phyloP scores from a whole-genome alignment of 2,888 invertebrate genomes.

The Drosophila phalerata region DNA sequence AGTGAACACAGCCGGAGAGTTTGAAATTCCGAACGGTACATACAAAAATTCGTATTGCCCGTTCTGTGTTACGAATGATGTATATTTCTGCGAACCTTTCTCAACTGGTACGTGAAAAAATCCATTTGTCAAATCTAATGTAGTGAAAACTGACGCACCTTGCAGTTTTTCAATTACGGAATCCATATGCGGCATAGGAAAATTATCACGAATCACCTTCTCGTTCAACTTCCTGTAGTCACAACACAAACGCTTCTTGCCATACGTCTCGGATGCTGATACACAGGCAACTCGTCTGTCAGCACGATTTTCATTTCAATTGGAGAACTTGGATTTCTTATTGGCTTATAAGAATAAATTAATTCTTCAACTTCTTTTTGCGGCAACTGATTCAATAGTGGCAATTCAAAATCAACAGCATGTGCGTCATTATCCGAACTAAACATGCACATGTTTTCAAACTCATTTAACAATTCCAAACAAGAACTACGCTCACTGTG shows the following conservation, averaged over 20 bases:
- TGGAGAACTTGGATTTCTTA: background rate
- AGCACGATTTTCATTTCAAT: conserved; percentile 1
- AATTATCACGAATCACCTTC: conserved; percentile 24
- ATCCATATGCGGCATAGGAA: conserved; percentile 6
- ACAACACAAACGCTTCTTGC: conserved; percentile 14
- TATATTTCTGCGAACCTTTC: background rate
- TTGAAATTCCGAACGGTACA: conserved; percentile 4
- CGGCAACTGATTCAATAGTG: background rate
- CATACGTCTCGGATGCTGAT: conserved; percentile 14
- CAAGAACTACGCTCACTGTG: background rate
- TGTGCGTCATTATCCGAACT: background rate
- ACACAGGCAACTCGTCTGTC: conserved; percentile 15
- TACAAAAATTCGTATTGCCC: conserved; percentile 5
- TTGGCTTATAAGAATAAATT: background rate
- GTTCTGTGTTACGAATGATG: conserved; percentile 4
- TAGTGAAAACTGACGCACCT: background rate
- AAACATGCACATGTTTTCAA: background rate
- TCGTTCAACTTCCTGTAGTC: too few relatives aligned
- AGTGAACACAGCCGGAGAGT: background rate
- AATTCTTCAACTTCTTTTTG: background rate
- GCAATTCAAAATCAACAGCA: background rate
- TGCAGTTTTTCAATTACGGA: background rate
- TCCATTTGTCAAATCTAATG: too few relatives aligned
- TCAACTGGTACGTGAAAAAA: conserved; percentile 12
- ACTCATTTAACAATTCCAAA: background rate